A percentile compares a stretch with the other conserved stretches of the same genome.
These are phyloP conservation scores for Tangara arthus DNA, from an alignment of 2,797 vertebrate genomes.

Conservation along the genomic window DNA sequence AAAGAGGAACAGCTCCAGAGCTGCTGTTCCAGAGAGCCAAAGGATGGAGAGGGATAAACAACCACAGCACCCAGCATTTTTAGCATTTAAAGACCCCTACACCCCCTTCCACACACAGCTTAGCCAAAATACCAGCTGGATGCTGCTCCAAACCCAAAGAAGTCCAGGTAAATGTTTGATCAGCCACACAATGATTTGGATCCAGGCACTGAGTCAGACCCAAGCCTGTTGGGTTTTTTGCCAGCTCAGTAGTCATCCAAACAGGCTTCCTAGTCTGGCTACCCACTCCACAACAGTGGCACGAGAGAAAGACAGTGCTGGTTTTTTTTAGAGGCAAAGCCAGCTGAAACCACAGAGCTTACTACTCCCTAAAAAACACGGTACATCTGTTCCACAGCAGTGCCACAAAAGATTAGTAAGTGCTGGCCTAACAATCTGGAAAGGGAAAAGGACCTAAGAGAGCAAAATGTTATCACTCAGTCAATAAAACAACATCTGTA, in stretches of 20 bases:
- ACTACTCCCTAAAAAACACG: background rate
- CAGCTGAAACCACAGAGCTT: background rate
- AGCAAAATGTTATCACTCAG: conserved; percentile 32
- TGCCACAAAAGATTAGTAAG: conserved; percentile 1
- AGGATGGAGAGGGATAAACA: accelerated
- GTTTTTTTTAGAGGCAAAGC: background rate
- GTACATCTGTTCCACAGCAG: conserved; percentile 1
- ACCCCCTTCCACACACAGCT: accelerated
- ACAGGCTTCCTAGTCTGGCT: background rate
- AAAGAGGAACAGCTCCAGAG: background rate
- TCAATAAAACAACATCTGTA: conserved; percentile 40
- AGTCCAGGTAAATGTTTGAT: background rate
- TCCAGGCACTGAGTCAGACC: background rate
- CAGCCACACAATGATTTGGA: background rate
- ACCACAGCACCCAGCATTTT: background rate
- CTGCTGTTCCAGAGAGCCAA: accelerated
- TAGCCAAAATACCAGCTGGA: background rate
- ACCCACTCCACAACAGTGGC: background rate
- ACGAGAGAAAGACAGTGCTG: background rate
- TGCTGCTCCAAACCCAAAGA: background rate
- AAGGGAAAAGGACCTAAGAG: conserved; percentile 23
- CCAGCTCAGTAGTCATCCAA: background rate
- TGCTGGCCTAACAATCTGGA: conserved; percentile 1
- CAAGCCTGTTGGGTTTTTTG: background rate
- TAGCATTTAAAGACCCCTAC: background rate